Evolutionary conservation across 2,113 vertebrate genomes (phyloP), one percentile per base, ranked within the genome.

Genomic region (Hucho hucho): DNA sequence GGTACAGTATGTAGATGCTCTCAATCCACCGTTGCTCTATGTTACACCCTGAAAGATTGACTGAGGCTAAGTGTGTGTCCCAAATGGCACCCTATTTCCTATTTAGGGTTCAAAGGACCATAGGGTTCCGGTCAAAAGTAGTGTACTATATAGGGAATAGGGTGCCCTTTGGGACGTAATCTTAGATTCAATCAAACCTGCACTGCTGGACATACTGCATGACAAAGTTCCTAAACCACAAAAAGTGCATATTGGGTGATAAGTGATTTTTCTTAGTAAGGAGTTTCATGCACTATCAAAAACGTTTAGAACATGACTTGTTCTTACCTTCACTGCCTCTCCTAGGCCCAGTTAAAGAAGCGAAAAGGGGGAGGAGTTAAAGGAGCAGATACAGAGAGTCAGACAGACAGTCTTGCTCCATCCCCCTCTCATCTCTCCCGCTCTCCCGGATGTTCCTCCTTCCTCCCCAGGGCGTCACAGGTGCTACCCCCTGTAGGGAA

Each of bases 271-370:
- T 12, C 47, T 49, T 49, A 13, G 32, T 29, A 29, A 6, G 4
- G 26, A 28, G 9, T 78, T 70, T 73, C 24, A 69, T 64, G 37
- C 16, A 18, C 58, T 61, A 22, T n/a, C n/a, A 61, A 24, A 24
- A 22, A 61, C 0, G n/a, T 22, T 9, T 56, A 20, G 13, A 56
- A 24, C n/a, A 24, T 22, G 20, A 9, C n/a, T 12, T 59, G 26
- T 4, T 9, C 61, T 79, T 64, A 0, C 26, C 69, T 11, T 75
- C 29, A 14, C 20, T 71, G 6, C 65, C 12, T 28, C 24, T 56
- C 26, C 14, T 75, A 98, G 97, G 95, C 95, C 63, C 94, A 95
- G 1, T 82, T 97, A 66, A 93, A 94, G 83, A 96, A 82, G 77
- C 92, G 92, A 76, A 90, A 93, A 0, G 90, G 90, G 1, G 92